Evolutionary conservation across 2,888 invertebrate genomes (phyloP), one percentile per base, ranked within the genome.

Genomic region (Agrochola circellaris): DNA sequence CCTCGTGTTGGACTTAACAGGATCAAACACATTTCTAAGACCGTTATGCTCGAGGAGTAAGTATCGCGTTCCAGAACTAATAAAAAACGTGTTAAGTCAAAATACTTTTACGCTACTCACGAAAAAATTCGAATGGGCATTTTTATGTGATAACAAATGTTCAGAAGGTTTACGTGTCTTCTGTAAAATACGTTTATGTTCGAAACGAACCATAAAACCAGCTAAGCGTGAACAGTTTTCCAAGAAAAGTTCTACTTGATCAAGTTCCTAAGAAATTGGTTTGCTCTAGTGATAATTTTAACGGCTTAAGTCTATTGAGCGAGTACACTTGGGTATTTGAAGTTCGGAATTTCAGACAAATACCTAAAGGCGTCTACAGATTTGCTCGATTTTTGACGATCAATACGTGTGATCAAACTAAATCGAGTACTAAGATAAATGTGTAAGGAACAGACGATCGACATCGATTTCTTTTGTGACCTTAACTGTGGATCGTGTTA

Each of bases 171-270:
- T 73, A 78, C 62, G 64, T 79, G 76, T 70, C n/a, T 48, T 67
- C 54, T 61, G 78, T 87, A 79, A 88, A 82, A 84, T 88, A 86
- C 75, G 80, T 85, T 90, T 86, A 89, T 86, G 84, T 82, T 81
- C 83, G 42, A 73, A 77, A 74, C 81, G 81, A 84, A 83, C 86
- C 80, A 87, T 90, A 90, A 90, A 90, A 86, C 75, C 73, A 67
- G 64, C 71, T 78, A 86, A 87, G 82, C 86, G 84, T 87, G 85
- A 89, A 88, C 75, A 51, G 23, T 67, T 65, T 73, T 78, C 81
- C 56, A 68, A 78, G 70, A 56, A 34, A 77, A 82, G 86, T 86
- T 89, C 85, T 83, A 81, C 81, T 82, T 82, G 82, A 88, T 87
- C 79, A 85, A 86, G 81, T 88, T 85, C 58, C 68, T 84, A 89